Conservation (phyloP, 2,113 vertebrate species). For the Tragulus kanchil region DNA sequence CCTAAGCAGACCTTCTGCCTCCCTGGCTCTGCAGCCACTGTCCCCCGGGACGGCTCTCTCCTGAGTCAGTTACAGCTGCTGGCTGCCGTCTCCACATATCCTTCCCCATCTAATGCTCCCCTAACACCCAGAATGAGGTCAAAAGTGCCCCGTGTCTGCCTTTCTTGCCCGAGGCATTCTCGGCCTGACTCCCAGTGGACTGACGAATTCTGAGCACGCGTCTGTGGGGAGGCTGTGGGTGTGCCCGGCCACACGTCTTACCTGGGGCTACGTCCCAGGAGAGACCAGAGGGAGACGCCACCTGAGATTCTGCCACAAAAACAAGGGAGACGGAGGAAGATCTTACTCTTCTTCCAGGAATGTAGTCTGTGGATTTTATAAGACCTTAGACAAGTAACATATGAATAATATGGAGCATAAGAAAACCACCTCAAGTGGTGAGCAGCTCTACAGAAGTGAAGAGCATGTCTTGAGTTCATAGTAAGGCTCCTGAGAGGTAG, state of each 20-base stretch:
- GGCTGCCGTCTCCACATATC: slow-evolving; percentile 73
- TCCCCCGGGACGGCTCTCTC: background rate
- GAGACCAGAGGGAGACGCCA: slow-evolving; percentile 80
- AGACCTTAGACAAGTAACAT: background rate
- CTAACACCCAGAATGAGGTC: slow-evolving; percentile 80
- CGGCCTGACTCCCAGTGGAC: slow-evolving; percentile 76
- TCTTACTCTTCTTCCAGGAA: background rate
- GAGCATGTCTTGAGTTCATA: background rate
- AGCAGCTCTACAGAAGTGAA: background rate
- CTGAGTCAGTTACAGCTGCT: background rate
- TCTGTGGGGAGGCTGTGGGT: slow-evolving; percentile 72
- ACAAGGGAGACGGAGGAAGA: background rate
- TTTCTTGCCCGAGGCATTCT: slow-evolving; percentile 83
- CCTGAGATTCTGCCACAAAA: slow-evolving; percentile 59
- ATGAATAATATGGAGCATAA: background rate
- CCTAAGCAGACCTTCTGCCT: background rate
- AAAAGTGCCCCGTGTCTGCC: slow-evolving; percentile 85
- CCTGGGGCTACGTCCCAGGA: slow-evolving; percentile 72
- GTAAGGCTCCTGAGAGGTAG: background rate
- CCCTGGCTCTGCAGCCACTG: background rate
- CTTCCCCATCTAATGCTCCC: slow-evolving; percentile 76
- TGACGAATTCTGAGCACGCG: slow-evolving; percentile 83
- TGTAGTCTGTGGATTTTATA: background rate
- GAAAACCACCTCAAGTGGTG: background rate
- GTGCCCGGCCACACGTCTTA: slow-evolving; percentile 74